Percentiles rank a stretch among this genome's conserved stretches.
phyloP scores from a whole-genome alignment of 1,140 invertebrate genomes.

The Drosophila auraria region DNA sequence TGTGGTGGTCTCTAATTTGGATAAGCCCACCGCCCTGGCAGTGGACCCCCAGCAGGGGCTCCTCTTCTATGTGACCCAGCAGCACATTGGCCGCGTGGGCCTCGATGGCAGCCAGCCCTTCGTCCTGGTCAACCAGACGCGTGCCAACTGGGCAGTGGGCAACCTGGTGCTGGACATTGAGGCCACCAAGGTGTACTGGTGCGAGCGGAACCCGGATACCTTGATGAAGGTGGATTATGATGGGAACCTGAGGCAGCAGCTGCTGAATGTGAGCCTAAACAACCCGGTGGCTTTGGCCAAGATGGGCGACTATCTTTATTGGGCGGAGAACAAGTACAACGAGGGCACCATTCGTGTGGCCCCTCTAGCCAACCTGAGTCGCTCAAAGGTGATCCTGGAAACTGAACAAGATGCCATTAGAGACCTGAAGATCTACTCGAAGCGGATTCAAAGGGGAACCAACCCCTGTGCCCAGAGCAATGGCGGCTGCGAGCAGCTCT shows the following conservation, averaged over 20 bases:
- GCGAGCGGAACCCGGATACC: slow-evolving; percentile 91
- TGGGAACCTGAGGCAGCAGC: slow-evolving; percentile 89
- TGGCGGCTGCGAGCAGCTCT: slow-evolving; percentile 92
- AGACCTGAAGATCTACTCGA: slow-evolving; percentile 89
- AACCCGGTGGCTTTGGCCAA: slow-evolving; percentile 90
- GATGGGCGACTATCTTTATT: slow-evolving; percentile 76
- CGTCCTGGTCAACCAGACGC: slow-evolving; percentile 85
- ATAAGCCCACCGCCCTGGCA: slow-evolving; percentile 89
- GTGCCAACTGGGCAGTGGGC: slow-evolving; percentile 86
- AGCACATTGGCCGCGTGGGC: slow-evolving; percentile 91
- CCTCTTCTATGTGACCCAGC: slow-evolving; percentile 94
- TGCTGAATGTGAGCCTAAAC: slow-evolving; percentile 90
- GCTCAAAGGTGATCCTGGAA: slow-evolving; percentile 86
- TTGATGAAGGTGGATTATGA: slow-evolving; percentile 93
- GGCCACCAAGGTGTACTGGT: slow-evolving; percentile 94
- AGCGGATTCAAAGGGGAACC: slow-evolving; percentile 86
- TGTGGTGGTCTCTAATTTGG: slow-evolving; percentile 90
- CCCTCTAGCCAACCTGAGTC: slow-evolving; percentile 87
- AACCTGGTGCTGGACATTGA: slow-evolving; percentile 91
- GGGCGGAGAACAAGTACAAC: slow-evolving; percentile 87
- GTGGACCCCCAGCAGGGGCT: slow-evolving; percentile 88
- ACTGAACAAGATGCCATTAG: slow-evolving; percentile 89
- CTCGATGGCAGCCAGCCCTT: slow-evolving; percentile 90
- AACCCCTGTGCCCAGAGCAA: slow-evolving; percentile 90
- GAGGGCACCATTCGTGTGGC: slow-evolving; percentile 89